Conservation (phyloP, 2,113 vertebrate genomes). For the Nycticebus coucang region DNA sequence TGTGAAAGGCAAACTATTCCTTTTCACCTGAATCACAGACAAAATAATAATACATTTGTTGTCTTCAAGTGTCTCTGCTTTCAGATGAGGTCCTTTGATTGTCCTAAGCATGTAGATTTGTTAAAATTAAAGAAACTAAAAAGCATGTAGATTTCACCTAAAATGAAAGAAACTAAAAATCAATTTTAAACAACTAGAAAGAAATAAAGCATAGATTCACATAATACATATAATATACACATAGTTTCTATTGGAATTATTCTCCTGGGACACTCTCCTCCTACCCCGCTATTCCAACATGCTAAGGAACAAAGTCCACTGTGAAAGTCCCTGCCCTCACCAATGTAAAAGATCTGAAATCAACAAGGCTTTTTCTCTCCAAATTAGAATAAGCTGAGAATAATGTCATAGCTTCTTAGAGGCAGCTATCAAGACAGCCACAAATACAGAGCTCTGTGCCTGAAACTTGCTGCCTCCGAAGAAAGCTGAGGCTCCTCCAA, state of each 20-base stretch:
- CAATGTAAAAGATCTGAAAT: not conserved
- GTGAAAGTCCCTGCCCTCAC: not conserved
- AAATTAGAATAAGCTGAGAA: not conserved
- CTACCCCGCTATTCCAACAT: not conserved
- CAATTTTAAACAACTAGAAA: not conserved
- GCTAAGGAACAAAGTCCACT: not conserved
- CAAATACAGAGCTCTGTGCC: not conserved
- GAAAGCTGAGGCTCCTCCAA: not conserved
- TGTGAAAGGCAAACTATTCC: not conserved
- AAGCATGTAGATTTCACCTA: not conserved
- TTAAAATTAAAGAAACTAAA: constrained; percentile 24
- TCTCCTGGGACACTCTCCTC: not conserved
- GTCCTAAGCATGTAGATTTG: not conserved
- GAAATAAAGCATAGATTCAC: not conserved
- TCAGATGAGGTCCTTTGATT: not conserved
- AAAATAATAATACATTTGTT: not conserved
- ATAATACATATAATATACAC: not conserved
- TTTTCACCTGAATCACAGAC: constrained; percentile 1
- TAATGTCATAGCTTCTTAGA: not conserved
- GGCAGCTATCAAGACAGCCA: not conserved
- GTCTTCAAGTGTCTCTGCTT: not conserved
- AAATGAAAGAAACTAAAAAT: constrained; percentile 28
- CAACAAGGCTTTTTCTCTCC: not conserved
- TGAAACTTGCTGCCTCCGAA: not conserved
- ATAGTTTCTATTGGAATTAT: not conserved